These are phyloP conservation scores for Drosophila emarginata DNA, from an alignment of 2,888 invertebrate species.

Conservation along the genomic window DNA sequence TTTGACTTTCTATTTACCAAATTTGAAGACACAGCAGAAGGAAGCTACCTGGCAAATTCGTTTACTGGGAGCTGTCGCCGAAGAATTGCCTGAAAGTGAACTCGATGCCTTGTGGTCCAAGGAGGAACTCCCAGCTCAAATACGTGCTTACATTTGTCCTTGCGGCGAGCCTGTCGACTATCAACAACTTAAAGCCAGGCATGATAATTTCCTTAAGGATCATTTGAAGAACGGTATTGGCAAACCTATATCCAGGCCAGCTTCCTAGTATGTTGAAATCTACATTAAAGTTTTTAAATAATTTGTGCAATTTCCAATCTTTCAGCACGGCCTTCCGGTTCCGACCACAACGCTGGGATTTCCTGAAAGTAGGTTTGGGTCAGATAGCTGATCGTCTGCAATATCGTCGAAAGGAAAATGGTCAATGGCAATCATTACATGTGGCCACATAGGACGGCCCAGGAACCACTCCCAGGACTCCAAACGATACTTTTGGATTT, in stretches of 20 bases:
- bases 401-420: slow-evolving; percentile 54
- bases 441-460: slow-evolving; percentile 64
- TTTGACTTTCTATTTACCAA: slow-evolving; percentile 65
- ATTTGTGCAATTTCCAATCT: not conserved
- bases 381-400: slow-evolving; percentile 80
- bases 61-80: slow-evolving; percentile 74
- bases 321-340: slow-evolving; percentile 79
- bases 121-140: slow-evolving; percentile 70
- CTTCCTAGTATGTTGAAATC: slow-evolving; percentile 67
- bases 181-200: slow-evolving; percentile 55
- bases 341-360: slow-evolving; percentile 77
- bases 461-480: no score
- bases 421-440: slow-evolving; percentile 72
- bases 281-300: not conserved
- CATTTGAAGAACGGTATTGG: slow-evolving; percentile 15
- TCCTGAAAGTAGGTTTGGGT: slow-evolving; percentile 68
- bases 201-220: slow-evolving; percentile 59
- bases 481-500: not conserved
- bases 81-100: slow-evolving; percentile 60
- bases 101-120: slow-evolving; percentile 69
- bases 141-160: slow-evolving; percentile 75
- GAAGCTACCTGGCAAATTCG: slow-evolving; percentile 72
- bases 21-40: slow-evolving; percentile 13
- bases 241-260: slow-evolving; percentile 51
- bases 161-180: slow-evolving; percentile 74